A percentile compares a stretch with the other conserved stretches of the same genome.
phyloP scores from a whole-genome alignment of 2,113 vertebrate species.

The Protobothrops flavoviridis region DNA sequence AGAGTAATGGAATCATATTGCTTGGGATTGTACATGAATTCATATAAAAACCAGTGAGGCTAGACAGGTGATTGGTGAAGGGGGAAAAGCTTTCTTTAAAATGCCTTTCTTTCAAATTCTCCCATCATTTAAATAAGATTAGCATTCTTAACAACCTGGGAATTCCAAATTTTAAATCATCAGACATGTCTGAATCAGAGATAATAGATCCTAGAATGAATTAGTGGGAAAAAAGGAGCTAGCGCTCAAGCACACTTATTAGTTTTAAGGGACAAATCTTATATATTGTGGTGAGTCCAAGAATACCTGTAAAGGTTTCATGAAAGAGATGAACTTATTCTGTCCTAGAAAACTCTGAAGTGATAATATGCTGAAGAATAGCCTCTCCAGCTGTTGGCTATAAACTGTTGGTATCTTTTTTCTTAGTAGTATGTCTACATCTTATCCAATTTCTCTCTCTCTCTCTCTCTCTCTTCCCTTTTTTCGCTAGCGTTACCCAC shows the following conservation, averaged over 20 bases:
- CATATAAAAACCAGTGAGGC: background rate
- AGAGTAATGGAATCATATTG: background rate
- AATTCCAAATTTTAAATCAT: background rate
- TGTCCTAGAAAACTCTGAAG: constrained; percentile 28
- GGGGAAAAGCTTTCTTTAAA: background rate
- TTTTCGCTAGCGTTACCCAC: constrained; percentile 35
- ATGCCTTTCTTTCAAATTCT: background rate
- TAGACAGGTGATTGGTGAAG: background rate
- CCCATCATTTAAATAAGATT: background rate
- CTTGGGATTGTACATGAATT: background rate
- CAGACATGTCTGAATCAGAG: background rate
- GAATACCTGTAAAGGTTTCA: background rate
- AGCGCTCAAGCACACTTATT: background rate
- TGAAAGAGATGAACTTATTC: background rate
- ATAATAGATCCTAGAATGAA: background rate
- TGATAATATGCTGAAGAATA: constrained; percentile 21
- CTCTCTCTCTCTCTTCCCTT: constrained; percentile 5
- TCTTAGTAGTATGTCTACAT: background rate
- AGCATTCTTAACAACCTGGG: background rate
- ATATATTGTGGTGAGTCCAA: background rate
- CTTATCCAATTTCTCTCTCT: background rate
- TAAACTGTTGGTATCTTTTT: constrained; percentile 26
- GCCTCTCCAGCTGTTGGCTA: constrained; percentile 18
- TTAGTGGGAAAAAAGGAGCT: background rate
- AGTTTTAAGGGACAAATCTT: background rate